A percentile compares a stretch with the other conserved stretches of the same genome.
These are phyloP conservation scores for Anthrax anthrax DNA, from an alignment of 2,888 invertebrate genomes.

Conservation along the genomic window DNA sequence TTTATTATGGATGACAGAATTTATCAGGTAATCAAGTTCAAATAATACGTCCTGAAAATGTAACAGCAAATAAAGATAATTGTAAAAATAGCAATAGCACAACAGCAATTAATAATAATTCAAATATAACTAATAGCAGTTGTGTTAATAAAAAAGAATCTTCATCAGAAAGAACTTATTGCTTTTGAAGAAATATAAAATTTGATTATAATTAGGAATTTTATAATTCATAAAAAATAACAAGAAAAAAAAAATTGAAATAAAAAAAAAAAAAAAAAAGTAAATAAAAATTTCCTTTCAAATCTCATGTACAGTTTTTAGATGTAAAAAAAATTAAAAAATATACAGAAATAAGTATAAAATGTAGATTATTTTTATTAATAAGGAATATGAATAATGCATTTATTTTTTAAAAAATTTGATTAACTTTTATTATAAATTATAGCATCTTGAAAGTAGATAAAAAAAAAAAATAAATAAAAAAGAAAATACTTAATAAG, in stretches of 20 bases:
- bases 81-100: not conserved
- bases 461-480: too few species aligned
- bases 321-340: slow-evolving; percentile 2
- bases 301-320: too few species aligned
- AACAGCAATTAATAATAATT: not conserved
- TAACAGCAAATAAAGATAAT: not conserved
- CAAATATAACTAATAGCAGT: not conserved
- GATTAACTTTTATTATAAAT: too few species aligned
- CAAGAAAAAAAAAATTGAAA: slow-evolving; percentile 1
- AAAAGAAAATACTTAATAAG: too few species aligned
- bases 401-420: too few species aligned
- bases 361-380: too few species aligned
- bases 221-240: not conserved
- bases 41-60: not conserved
- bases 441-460: too few species aligned
- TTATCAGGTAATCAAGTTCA: slow-evolving; percentile 1
- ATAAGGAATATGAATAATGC: too few species aligned
- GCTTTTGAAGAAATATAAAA: slow-evolving; percentile 8
- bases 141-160: slow-evolving; percentile 4
- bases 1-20: slow-evolving; percentile 33
- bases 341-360: not conserved
- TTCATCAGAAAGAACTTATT: slow-evolving; percentile 11
- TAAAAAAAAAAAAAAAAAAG: slow-evolving; percentile 1
- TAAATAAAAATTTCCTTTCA: slow-evolving; percentile 6
- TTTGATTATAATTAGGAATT: not conserved